Evolutionary conservation across 2,888 invertebrate genomes (phyloP).

Genomic region (Drosophila diplacantha): DNA sequence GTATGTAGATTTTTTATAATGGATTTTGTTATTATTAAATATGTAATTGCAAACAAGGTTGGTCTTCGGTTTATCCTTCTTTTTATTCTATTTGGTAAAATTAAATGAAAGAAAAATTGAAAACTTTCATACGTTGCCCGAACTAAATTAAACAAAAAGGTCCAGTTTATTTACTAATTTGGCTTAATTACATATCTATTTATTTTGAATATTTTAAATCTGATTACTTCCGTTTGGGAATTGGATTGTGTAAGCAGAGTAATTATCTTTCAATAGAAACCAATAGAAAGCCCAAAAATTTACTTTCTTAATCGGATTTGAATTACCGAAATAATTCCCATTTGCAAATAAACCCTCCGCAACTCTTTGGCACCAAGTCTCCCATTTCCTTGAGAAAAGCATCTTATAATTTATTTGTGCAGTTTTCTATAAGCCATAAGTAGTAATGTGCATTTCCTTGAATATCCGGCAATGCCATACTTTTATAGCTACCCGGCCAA

Average conservation of each 20-base stretch:
- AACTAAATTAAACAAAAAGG: neutral
- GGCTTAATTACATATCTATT: neutral
- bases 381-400: neutral
- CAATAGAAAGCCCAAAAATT: too few species aligned
- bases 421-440: slow-evolving; percentile 33
- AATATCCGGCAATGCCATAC: slow-evolving; percentile 43
- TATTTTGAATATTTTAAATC: neutral
- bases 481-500: slow-evolving; percentile 36
- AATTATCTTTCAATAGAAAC: neutral
- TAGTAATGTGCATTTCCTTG: slow-evolving; percentile 37
- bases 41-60: too few species aligned
- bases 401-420: slow-evolving; percentile 10
- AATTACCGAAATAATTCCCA: too few species aligned
- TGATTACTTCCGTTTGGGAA: neutral
- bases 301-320: neutral
- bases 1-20: too few species aligned
- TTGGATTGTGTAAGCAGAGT: neutral
- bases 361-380: neutral
- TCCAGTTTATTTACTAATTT: neutral
- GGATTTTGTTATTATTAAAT: too few species aligned
- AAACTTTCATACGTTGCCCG: neutral
- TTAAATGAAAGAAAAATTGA: neutral
- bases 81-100: neutral
- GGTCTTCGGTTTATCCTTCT: too few species aligned
- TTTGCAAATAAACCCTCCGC: too few species aligned